Conservation (phyloP, 2,113 vertebrate species). For the Indri indri region DNA sequence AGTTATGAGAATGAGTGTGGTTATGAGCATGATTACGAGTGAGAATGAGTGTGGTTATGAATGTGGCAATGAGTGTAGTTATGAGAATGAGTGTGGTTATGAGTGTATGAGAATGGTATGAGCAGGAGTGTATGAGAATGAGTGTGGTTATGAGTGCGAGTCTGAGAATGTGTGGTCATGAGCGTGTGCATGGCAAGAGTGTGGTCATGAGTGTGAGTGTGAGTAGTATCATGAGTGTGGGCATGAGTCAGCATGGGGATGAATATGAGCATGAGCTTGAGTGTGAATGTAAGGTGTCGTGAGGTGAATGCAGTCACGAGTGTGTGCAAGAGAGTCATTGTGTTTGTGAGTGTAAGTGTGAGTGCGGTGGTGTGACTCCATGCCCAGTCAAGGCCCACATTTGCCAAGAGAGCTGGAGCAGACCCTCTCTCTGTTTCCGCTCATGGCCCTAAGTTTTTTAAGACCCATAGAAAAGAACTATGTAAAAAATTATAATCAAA, state of each 20-base stretch:
- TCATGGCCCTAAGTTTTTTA: background rate
- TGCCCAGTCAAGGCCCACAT: rapidly evolving
- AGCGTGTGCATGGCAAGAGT: background rate
- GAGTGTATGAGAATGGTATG: background rate
- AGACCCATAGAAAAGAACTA: background rate
- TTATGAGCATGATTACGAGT: too few relatives aligned
- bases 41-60: background rate
- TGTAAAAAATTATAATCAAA: rapidly evolving
- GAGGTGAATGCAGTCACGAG: too few relatives aligned
- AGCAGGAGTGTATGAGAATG: background rate
- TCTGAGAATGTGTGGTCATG: too few relatives aligned
- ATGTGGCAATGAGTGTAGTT: too few relatives aligned
- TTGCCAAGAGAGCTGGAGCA: background rate
- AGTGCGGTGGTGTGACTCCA: rapidly evolving
- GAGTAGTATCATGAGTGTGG: background rate
- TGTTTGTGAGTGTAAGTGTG: background rate
- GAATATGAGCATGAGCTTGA: too few relatives aligned
- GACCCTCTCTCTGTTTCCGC: too few relatives aligned
- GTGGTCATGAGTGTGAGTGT: too few relatives aligned
- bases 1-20: background rate
- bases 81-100: too few relatives aligned
- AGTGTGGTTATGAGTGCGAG: too few relatives aligned
- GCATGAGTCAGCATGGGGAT: background rate
- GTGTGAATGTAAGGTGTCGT: too few relatives aligned
- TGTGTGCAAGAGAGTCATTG: background rate